These are phyloP conservation scores for Catocala sponsa DNA, from an alignment of 2,888 invertebrate genomes.

Conservation along the genomic window DNA sequence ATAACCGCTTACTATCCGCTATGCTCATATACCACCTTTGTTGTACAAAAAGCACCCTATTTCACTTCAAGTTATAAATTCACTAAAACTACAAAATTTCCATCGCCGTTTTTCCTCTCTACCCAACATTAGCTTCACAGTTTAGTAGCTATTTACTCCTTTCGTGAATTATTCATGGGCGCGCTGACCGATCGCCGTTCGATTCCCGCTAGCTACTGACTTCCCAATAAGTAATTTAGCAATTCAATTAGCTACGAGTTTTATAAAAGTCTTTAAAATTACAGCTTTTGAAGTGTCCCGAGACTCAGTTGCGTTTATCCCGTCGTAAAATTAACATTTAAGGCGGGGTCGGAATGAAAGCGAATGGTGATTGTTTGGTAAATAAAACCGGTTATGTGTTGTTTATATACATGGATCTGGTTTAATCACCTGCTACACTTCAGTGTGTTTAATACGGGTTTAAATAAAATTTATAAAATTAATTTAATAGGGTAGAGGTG, in stretches of 20 bases:
- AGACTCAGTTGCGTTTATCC: slow-evolving; percentile 46
- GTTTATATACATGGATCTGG: neutral
- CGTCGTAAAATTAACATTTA: slow-evolving; percentile 44
- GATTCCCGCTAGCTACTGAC: slow-evolving; percentile 47
- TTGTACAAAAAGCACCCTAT: neutral
- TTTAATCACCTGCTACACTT: no score
- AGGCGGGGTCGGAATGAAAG: slow-evolving; percentile 8
- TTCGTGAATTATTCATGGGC: slow-evolving; percentile 64
- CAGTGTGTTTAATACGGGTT: no score
- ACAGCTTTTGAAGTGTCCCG: slow-evolving; percentile 45
- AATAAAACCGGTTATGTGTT: neutral
- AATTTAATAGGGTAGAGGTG: no score
- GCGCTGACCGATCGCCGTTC: slow-evolving; percentile 61
- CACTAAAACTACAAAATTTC: slow-evolving; percentile 26
- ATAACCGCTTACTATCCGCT: no score
- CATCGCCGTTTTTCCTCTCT: slow-evolving; percentile 36
- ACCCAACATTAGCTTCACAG: slow-evolving; percentile 24
- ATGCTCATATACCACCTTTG: no score
- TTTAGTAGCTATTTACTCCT: slow-evolving; percentile 46
- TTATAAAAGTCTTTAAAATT: slow-evolving; percentile 53
- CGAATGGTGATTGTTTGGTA: neutral
- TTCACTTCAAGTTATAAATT: neutral
- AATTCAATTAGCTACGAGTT: slow-evolving; percentile 66
- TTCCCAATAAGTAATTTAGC: slow-evolving; percentile 63
- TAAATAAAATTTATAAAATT: no score